These are phyloP conservation scores for Laticauda colubrina DNA, from an alignment of 2,113 vertebrate species.

Conservation along the genomic window DNA sequence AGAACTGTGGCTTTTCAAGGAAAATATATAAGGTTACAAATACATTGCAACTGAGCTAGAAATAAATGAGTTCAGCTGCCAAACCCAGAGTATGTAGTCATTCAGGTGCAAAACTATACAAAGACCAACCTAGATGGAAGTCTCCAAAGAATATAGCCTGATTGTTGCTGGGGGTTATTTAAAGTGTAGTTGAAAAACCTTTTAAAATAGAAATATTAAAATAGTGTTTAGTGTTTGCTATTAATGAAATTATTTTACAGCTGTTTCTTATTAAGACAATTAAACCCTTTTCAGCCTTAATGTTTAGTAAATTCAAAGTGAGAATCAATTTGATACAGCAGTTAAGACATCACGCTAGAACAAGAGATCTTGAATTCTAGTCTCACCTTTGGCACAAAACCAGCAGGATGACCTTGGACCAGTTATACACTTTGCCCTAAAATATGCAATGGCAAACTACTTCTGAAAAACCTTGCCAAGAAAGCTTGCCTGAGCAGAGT, in stretches of 20 bases:
- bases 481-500: neutral
- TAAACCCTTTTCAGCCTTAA: neutral
- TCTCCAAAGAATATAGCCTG: neutral
- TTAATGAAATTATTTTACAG: neutral
- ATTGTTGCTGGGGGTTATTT: neutral
- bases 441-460: neutral
- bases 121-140: neutral
- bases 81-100: neutral
- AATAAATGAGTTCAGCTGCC: neutral
- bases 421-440: neutral
- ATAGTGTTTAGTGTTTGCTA: too few relatives aligned
- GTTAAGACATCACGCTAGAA: neutral
- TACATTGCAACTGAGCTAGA: neutral
- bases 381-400: neutral
- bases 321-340: neutral
- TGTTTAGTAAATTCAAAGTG: neutral
- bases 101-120: neutral
- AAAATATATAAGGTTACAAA: neutral
- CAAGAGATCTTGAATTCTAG: neutral
- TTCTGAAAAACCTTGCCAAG: neutral
- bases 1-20: neutral
- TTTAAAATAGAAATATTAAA: neutral
- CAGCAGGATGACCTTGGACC: neutral
- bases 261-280: neutral
- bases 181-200: too few relatives aligned